Base-by-base conservation (phyloP, 2,888 invertebrate species). In the Drosophila cyrtoloma region DNA sequence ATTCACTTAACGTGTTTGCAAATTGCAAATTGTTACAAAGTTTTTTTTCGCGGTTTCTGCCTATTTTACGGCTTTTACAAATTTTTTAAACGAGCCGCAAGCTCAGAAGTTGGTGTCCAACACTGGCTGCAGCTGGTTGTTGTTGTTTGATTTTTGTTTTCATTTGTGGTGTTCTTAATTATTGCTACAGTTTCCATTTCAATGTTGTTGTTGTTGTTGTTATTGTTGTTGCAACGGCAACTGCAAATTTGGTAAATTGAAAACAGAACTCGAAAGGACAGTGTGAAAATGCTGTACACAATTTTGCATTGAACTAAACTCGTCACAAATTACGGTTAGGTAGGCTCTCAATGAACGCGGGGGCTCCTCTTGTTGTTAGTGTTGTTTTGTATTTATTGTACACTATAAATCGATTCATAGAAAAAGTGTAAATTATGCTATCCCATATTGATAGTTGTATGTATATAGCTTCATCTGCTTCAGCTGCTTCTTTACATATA, bases 351-450 rank as follows among this genome's bases (percentile, higher is more conserved):
- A 71, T 75, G 57, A 71, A 75, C 58, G 67, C 51, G 44, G 67
- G 79, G 72, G 59, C 67, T 76, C 75, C 63, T 64, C 47, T 79
- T 75, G 42, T 67, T 71, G 55, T 72, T 59, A 56, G 62, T 77
- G 58, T 33, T 65, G 51, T 51, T 74, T 67, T 57, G 61, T 72
- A 55, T 66, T 73, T 83, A 79, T 86, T 77, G 84, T 85, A 88
- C 87, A 76, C 89, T 86, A 87, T 86, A 87, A 87, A 89, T 89
- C 87, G 88, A 86, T 82, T 88, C 86, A 89, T 87, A 87, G 87
- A 87, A 87, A 87, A 87, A 86, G 88, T 87, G 89, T 87, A 87
- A 87, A 89, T 89, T 89, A 87, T 82, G 78, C 87, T 87, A 87
- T 86, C 74, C 77, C 82, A 84, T 84, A 81, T 91, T 67, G 89